Evolutionary conservation across 2,888 invertebrate species (phyloP).

Genomic region (Scaptomyza polygonia): DNA sequence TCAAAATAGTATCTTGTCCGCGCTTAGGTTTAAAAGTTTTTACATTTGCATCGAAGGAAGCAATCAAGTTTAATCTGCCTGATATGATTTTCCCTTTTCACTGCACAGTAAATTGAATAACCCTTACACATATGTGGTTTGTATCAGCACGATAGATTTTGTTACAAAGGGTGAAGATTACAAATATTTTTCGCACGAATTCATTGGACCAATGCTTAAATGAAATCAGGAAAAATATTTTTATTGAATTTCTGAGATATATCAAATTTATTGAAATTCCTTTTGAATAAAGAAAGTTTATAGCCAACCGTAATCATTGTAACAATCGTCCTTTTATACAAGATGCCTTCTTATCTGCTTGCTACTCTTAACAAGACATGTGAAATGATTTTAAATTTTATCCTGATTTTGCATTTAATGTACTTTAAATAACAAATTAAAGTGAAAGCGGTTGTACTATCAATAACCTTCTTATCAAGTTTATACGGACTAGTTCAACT

Average conservation of each 20-base stretch:
- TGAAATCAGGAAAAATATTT: slow-evolving; percentile 37
- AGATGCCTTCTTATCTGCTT: too few species aligned
- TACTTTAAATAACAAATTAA: too few species aligned
- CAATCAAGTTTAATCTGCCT: slow-evolving; percentile 28
- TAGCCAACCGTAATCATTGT: neutral
- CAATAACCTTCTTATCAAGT: neutral
- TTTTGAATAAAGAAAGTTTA: neutral
- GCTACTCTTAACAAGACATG: too few species aligned
- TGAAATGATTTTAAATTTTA: too few species aligned
- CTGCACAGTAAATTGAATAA: slow-evolving; percentile 46
- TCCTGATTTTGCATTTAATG: too few species aligned
- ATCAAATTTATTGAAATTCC: slow-evolving; percentile 6
- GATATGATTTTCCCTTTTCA: slow-evolving; percentile 19
- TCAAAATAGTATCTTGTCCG: neutral
- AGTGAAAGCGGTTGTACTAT: too few species aligned
- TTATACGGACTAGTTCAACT: neutral
- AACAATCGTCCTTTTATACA: neutral
- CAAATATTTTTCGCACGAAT: slow-evolving; percentile 69
- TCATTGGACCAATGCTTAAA: slow-evolving; percentile 40
- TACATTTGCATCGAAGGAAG: slow-evolving; percentile 18
- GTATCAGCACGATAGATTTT: too few species aligned
- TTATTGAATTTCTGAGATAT: slow-evolving; percentile 21
- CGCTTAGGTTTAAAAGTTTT: neutral
- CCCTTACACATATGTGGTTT: slow-evolving; percentile 51
- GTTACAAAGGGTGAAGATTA: slow-evolving; percentile 41